Conservation (phyloP, 2,888 invertebrate species). For the Physocephala rufipes region DNA sequence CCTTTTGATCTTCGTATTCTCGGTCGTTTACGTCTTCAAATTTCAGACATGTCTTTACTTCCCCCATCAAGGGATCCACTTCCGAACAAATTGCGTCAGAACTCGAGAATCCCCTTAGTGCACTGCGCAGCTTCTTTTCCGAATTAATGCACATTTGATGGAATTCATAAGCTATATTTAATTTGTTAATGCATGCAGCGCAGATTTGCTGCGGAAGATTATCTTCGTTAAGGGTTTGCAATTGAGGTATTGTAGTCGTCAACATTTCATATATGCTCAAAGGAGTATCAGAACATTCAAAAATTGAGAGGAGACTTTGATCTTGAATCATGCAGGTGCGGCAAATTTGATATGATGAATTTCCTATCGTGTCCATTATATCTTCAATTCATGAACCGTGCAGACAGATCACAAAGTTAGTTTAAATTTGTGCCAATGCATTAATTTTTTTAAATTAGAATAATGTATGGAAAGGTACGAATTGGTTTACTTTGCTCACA, state of each 20-base stretch:
- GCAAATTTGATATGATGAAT: constrained; percentile 37
- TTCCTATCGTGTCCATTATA: constrained; percentile 3
- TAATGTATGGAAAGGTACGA: neutral
- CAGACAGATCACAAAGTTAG: too few relatives aligned
- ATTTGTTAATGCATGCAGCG: constrained; percentile 67
- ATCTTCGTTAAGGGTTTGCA: constrained; percentile 59
- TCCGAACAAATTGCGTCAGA: constrained; percentile 5
- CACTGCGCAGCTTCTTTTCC: constrained; percentile 60
- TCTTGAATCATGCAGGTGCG: constrained; percentile 44
- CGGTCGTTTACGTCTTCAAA: neutral
- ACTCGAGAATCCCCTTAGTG: neutral
- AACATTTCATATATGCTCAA: constrained; percentile 27
- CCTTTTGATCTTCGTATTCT: neutral
- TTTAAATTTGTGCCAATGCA: neutral
- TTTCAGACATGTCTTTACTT: constrained; percentile 4
- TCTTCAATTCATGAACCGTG: neutral
- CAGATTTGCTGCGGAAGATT: constrained; percentile 72
- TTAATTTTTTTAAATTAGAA: neutral
- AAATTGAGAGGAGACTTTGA: constrained; percentile 30
- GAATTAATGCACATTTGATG: constrained; percentile 67
- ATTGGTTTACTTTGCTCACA: neutral
- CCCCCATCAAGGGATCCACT: constrained; percentile 36
- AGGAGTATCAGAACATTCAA: constrained; percentile 5
- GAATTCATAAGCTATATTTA: constrained; percentile 68
- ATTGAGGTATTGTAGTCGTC: constrained; percentile 21